Base-by-base conservation (phyloP, 2,888 invertebrate genomes). In the Zelleria hepariella region DNA sequence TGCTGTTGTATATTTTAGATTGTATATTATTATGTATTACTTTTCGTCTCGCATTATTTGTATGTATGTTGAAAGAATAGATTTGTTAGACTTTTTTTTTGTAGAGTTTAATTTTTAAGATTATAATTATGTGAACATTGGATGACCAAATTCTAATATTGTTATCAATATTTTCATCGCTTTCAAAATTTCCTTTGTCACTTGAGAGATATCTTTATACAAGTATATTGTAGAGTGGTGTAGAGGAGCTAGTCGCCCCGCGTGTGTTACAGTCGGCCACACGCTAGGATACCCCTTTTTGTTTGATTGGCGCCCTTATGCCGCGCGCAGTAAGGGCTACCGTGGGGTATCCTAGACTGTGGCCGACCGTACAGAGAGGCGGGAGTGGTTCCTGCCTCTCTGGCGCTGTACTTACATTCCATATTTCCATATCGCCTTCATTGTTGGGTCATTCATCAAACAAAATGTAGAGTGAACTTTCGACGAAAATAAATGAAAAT, bases 351-450 rank as follows among this genome's bases (percentile, higher is more conserved):
- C n/a, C n/a, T n/a, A n/a, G n/a, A n/a, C n/a, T n/a, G n/a, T n/a
- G n/a, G n/a, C n/a, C n/a, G 32, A 10, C 32, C 15, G 10, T 42
- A 15, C 32, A 42, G 32, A 42, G 32, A 2, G 32, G 32, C 32
- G 32, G 32, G 15, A 15, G 2, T 15, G 32, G 32, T 5, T 15
- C 15, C 32, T 15, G n/a, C n/a, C 24, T 55, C 32, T 27, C 18
- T 21, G 55, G 55, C 20, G 10, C 69, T 68, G 76, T 80, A 78
- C 74, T 79, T 76, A 76, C 80, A 81, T 82, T 80, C 81, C 81
- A 75, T 68, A 65, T 63, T 82, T 80, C 81, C 81, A 75, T 68
- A 65, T 63, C 62, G 66, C 64, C 58, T 67, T 66, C 64, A 68
- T 67, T 65, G 65, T 72, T 67, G 73, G 75, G 71, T 77, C 77